Conservation (phyloP, 2,113 vertebrate species). For the Ophiodon elongatus region DNA sequence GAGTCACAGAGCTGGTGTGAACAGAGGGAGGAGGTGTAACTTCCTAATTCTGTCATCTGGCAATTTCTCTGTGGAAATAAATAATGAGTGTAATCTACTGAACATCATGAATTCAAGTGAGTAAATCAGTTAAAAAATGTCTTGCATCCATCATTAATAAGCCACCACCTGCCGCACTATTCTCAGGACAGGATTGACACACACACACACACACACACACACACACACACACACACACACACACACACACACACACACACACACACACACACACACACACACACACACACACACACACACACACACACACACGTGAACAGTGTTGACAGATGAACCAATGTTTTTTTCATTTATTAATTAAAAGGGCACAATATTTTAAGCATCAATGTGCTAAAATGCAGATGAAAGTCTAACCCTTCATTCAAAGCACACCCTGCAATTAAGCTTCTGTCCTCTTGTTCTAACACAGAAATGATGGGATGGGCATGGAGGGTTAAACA, state of each 20-base stretch:
- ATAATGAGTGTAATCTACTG: not conserved
- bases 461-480: conserved; percentile 1
- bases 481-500: not conserved
- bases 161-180: not conserved
- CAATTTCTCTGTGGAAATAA: too few relatives aligned
- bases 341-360: not conserved
- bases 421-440: conserved; percentile 5
- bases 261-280: too few relatives aligned
- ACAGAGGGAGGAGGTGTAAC: too few relatives aligned
- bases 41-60: too few relatives aligned
- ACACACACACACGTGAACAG: too few relatives aligned
- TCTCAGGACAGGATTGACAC: not conserved
- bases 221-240: too few relatives aligned
- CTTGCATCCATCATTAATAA: not conserved
- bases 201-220: too few relatives aligned
- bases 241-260: too few relatives aligned
- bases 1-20: too few relatives aligned
- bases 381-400: not conserved
- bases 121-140: not conserved
- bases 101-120: not conserved
- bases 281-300: too few relatives aligned
- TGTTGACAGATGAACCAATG: not conserved
- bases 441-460: not conserved
- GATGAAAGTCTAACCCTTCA: conserved; percentile 1
- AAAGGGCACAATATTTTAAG: not conserved